Evolutionary conservation across 2,797 vertebrate species (phyloP), one percentile per base, ranked within the genome.

Genomic region (Amblyopsis hoosieri): DNA sequence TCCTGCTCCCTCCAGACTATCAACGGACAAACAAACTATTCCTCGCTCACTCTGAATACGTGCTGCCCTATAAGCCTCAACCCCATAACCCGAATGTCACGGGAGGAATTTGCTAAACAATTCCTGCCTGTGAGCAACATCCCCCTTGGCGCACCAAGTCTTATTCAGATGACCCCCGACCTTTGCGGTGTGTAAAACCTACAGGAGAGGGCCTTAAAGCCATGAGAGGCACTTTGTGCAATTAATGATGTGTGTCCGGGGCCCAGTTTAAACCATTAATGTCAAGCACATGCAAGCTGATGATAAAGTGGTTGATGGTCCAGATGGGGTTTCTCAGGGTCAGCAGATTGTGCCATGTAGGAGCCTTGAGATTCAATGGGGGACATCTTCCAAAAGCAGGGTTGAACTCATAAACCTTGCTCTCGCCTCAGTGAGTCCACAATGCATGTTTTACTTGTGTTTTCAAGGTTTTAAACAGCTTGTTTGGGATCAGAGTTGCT

Each of bases 11-110:
- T 67, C 12, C 67, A 83, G 72, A 67, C 74, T 62, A 64, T 78
- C 73, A 69, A 74, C 42, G 52, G 74, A 78, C 80, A 81, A 75
- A 80, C 80, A 87, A 86, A 83, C 79, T 54, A 31, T 56, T 72
- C 54, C 63, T 60, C 57, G 75, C 81, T 88, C 83, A 85, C 71
- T 84, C 86, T 80, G 81, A 85, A 66, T 37, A 37, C 1, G 6
- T 37, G 33, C 33, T 48, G 61, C 79, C 50, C 49, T 54, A 54
- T 49, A 54, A 75, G 55, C 45, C 61, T 66, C 60, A 77, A 31
- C 52, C 49, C 4, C 49, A 51, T 14, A 51, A 7, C 7, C 4
- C 4, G n/a, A 37, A 37, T 37, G 4, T 37, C 15, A 62, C 10
- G 6, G 57, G 62, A 64, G 73, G 56, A 82, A 80, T 71, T 85